Conservation (phyloP, 2,888 invertebrate species). For the Coelopa pilipes region DNA sequence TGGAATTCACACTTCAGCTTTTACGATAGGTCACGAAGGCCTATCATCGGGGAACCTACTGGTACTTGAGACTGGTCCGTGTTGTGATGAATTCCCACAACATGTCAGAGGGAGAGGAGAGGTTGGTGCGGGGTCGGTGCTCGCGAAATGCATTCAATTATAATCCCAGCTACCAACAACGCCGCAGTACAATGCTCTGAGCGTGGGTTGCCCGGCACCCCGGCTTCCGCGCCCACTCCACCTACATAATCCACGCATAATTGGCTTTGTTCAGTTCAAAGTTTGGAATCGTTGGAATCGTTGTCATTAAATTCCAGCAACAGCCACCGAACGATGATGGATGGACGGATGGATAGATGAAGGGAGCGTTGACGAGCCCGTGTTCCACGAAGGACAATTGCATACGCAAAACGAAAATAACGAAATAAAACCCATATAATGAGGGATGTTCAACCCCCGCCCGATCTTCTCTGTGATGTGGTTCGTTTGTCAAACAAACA, state of each 20-base stretch:
- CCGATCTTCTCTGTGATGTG: not conserved
- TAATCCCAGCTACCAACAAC: not conserved
- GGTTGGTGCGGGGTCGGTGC: no score
- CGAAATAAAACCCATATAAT: constrained; percentile 20
- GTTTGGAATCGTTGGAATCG: not conserved
- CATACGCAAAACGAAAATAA: no score
- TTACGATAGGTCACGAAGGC: not conserved
- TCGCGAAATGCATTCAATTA: not conserved
- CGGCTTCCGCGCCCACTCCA: no score
- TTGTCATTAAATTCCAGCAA: not conserved
- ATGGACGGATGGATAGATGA: not conserved
- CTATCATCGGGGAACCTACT: no score
- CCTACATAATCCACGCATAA: not conserved
- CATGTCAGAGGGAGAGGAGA: no score
- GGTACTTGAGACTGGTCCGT: no score
- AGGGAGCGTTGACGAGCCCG: no score
- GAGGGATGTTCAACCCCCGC: not conserved
- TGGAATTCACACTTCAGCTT: constrained; percentile 19
- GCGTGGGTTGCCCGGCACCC: not conserved
- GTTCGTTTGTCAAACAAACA: not conserved
- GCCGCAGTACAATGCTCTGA: not conserved
- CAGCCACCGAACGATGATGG: not conserved
- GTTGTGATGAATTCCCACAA: no score
- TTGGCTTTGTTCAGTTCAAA: constrained; percentile 3
- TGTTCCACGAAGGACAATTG: no score